Conservation (phyloP, 2,888 invertebrate species). For the Aporophyla lueneburgensis region DNA sequence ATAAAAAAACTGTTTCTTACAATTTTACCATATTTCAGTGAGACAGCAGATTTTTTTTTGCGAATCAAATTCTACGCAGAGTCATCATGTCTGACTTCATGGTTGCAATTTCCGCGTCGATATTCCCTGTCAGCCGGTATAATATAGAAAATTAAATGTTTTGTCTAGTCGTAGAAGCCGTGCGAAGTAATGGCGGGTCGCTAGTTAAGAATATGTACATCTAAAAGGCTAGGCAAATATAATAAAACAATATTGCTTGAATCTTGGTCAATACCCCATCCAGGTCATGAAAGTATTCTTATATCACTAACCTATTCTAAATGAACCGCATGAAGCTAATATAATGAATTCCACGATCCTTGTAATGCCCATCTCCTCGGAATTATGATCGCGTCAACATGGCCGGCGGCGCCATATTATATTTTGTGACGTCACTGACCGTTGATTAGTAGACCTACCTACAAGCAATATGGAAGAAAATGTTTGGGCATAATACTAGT, state of each 20-base stretch:
- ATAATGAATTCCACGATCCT: constrained; percentile 30
- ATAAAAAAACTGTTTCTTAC: no score
- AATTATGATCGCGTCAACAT: constrained; percentile 50
- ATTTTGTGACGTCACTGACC: constrained; percentile 54
- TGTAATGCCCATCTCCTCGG: constrained; percentile 25
- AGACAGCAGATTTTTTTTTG: no score
- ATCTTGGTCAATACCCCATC: background rate
- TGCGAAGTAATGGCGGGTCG: background rate
- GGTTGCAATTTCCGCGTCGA: no score
- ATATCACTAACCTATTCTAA: background rate
- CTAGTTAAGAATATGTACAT: background rate
- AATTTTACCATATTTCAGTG: no score
- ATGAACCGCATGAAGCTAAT: constrained; percentile 26
- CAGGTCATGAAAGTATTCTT: constrained; percentile 3
- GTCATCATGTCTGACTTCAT: no score
- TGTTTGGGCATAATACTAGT: constrained; percentile 29
- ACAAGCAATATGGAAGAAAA: constrained; percentile 28
- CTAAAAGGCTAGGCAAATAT: background rate
- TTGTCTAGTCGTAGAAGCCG: background rate
- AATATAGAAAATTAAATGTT: background rate
- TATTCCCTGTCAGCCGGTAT: no score
- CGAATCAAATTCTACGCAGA: no score
- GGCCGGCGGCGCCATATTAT: constrained; percentile 36
- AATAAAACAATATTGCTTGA: background rate
- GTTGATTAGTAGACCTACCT: constrained; percentile 45